Base-by-base conservation (phyloP, 1,140 invertebrate genomes). In the Drosophila orena region DNA sequence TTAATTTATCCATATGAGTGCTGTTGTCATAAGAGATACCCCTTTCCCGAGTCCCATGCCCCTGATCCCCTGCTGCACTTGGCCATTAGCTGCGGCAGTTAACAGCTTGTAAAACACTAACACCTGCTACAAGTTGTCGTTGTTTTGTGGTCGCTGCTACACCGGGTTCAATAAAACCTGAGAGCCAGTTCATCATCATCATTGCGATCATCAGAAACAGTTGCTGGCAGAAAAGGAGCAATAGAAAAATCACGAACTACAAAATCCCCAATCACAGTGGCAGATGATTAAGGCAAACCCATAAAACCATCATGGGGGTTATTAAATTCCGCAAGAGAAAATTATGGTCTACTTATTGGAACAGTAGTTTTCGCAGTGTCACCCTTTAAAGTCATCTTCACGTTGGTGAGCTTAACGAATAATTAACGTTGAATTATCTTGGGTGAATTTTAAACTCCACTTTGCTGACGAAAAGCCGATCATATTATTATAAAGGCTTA, bases 101-200 rank as follows among this genome's bases (percentile, higher is more conserved):
- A 84, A 85, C 81, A 84, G 81, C 81, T 84, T 84, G 81, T 84
- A 84, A 84, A 85, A 80, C 81, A 84, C 72, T 58, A 85, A 80
- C 81, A 84, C 81, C 81, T 84, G 81, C 81, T 74, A 80, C 81
- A 85, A 80, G 55, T 66, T 66, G 43, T 61, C 61, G 53, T 65
- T 62, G 59, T 47, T 55, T 61, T 64, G 27, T 17, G 24, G 43
- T 42, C 60, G 56, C 42, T 59, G 57, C 50, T 60, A 69, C 73
- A 58, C 4, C 66, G 77, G 79, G 81, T 84, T 84, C 81, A 84
- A 84, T 84, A 84, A 73, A 84, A 85, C 81, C 57, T 77, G 50
- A 72, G 75, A 71, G 62, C 46, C 64, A 52, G 61, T 58, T 76
- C 60, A 75, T 75, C 70, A 62, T 66, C 43, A 68, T 72, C 43